Evolutionary conservation across 2,113 vertebrate genomes (phyloP), one percentile per base, ranked within the genome.

Genomic region (Forbesichthys papilliferus): DNA sequence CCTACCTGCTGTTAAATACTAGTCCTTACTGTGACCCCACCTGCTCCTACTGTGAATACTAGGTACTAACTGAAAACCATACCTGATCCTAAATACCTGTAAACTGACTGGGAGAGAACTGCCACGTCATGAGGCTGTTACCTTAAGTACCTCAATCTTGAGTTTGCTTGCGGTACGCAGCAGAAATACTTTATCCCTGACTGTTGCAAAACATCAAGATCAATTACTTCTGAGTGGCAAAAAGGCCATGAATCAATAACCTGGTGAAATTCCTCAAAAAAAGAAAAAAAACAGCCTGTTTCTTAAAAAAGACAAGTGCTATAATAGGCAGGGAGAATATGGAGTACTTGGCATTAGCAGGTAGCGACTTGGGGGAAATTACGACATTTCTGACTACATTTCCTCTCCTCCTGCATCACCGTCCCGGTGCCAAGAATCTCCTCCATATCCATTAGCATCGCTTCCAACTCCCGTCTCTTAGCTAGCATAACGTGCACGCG

Each of bases 281-380:
- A 42, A 42, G 7, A n/a, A 54, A 54, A 13, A 54, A 42, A 42
- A 42, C 4, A 5, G 36, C 36, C 52, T 8, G 46, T 10, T 59
- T 6, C 64, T 60, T 67, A 27, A 58, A 42, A 59, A 52, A 16
- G 6, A 58, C 52, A 65, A 42, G 36, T 42, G 36, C 52, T 27
- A 9, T 55, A 69, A 71, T 48, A 46, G 14, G 49, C 6, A 12
- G n/a, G 6, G 7, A 33, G 16, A 54, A 46, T 20, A 18, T 13
- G 18, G 51, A 64, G 36, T 13, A 48, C 0, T 75, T 67, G 66
- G 56, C 52, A 16, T n/a, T n/a, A n/a, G 11, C 57, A 63, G 48
- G 36, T 18, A 48, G n/a, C 18, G 12, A 13, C 34, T 33, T 53
- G 55, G 60, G 59, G 0, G 80, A 66, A 54, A 54, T 54, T 13